Base-by-base conservation (phyloP, 2,113 vertebrate genomes). In the Orthonyx spaldingii region DNA sequence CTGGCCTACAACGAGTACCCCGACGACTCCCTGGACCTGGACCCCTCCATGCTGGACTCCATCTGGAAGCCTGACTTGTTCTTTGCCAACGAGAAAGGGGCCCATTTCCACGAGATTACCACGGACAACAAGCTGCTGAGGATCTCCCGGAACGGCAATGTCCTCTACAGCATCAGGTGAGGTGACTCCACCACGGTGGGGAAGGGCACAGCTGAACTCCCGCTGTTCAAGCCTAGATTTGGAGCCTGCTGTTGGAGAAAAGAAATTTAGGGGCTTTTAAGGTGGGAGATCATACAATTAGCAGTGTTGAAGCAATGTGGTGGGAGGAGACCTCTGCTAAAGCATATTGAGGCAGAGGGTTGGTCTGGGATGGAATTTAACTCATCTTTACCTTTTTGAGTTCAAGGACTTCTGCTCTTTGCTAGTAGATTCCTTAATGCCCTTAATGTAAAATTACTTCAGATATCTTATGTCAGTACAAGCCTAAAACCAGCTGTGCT, bases 31-130 rank as follows among this genome's bases (percentile, higher is more conserved):
- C 97, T 99, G 96, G 99, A 99, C 96, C 98, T 99, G 52, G 99
- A 99, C 96, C 99, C 99, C 3, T 99, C 99, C 68, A 99, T 99
- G 99, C 95, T 99, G 98, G 99, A 99, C 96, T 99, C 99, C 96
- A 99, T 99, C 98, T 99, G 99, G 99, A 99, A 99, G 81, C 99
- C 99, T 3, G 99, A 99, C 93, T 94, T 99, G 98, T 99, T 99
- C 98, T 99, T 99, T 4, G 99, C 99, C 91, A 99, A 99, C 1
- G 99, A 99, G 97, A 99, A 99, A 84, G 99, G 99, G 28, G 99
- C 99, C 55, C 99, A 99, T 95, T 99, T 99, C 97, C 99, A 99
- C 0, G 99, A 99, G 98, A 99, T 99, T 71, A 99, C 99, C 82
- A 99, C 99, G 1, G 99, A 99, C 98, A 99, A 99, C 98, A 99